phyloP scores from a whole-genome alignment of 1,140 invertebrate species.

The Plutomurus gul region DNA sequence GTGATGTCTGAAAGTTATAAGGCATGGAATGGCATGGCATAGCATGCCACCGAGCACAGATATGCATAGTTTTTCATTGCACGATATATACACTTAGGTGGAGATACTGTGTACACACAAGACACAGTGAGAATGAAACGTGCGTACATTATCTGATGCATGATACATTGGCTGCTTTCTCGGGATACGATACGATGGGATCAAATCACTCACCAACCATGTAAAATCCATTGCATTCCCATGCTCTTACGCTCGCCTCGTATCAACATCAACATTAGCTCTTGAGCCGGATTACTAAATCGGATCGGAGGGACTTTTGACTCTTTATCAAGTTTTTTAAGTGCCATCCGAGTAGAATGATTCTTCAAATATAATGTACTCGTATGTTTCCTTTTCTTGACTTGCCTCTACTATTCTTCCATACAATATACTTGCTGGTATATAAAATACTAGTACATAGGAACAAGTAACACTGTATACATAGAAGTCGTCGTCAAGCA shows the following conservation, averaged over 20 bases:
- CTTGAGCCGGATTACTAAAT: conserved; percentile 19
- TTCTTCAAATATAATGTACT: not conserved
- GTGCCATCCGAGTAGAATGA: not conserved
- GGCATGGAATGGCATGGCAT: conserved; percentile 20
- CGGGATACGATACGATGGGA: conserved; percentile 24
- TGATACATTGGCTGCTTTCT: conserved; percentile 10
- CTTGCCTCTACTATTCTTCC: not conserved
- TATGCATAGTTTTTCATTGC: not conserved
- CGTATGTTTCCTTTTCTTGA: not conserved
- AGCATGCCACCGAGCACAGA: not conserved
- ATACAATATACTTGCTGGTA: not conserved
- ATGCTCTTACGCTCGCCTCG: not conserved
- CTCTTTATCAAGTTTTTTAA: conserved; percentile 30
- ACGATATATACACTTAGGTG: not conserved
- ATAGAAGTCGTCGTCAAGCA: too few species aligned
- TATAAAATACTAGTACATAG: too few species aligned
- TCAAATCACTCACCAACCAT: conserved; percentile 43
- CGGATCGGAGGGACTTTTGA: conserved; percentile 24
- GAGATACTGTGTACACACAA: not conserved
- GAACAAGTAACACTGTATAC: too few species aligned
- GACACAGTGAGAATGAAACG: not conserved
- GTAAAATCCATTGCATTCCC: conserved; percentile 43
- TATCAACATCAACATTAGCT: conserved; percentile 34
- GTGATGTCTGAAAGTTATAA: conserved; percentile 12
- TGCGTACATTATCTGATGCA: not conserved